A percentile compares a stretch with the other conserved stretches of the same genome.
These are phyloP conservation scores for Alligator mississippiensis DNA, from an alignment of 2,113 vertebrate genomes.

Conservation along the genomic window DNA sequence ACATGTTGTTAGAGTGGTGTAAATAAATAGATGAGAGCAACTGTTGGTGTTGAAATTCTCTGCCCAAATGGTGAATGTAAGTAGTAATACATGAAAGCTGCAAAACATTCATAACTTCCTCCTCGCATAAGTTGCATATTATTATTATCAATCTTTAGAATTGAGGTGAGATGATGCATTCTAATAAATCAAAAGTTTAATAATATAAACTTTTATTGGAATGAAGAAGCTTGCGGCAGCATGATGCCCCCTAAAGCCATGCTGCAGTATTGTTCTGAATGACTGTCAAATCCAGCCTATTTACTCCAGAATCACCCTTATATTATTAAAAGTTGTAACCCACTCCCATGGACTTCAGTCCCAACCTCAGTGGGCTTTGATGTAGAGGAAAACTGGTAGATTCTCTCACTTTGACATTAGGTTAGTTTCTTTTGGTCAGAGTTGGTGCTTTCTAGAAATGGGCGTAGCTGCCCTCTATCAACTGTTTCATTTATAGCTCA, in stretches of 20 bases:
- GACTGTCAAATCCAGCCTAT: neutral
- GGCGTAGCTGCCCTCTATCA: neutral
- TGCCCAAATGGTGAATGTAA: neutral
- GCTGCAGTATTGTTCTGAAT: neutral
- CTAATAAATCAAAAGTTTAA: neutral
- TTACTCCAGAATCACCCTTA: neutral
- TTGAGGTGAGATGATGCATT: neutral
- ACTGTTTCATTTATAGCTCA: neutral
- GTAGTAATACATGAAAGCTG: neutral
- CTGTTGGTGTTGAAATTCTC: neutral
- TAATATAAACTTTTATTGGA: neutral
- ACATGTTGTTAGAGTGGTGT: neutral
- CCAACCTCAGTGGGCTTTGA: neutral
- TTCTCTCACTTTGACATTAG: neutral
- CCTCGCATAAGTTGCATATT: neutral
- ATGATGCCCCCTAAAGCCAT: neutral
- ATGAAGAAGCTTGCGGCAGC: neutral
- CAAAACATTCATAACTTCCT: neutral
- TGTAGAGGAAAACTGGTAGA: neutral
- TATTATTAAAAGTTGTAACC: neutral
- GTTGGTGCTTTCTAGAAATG: neutral
- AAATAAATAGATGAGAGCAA: neutral
- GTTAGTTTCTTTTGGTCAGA: neutral
- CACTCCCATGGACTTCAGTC: neutral
- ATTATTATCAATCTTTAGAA: neutral